Percentiles rank a stretch among this genome's conserved stretches.
Evolutionary conservation across 2,797 vertebrate genomes (phyloP).

Genomic region (Pangasius sanitwongsei): DNA sequence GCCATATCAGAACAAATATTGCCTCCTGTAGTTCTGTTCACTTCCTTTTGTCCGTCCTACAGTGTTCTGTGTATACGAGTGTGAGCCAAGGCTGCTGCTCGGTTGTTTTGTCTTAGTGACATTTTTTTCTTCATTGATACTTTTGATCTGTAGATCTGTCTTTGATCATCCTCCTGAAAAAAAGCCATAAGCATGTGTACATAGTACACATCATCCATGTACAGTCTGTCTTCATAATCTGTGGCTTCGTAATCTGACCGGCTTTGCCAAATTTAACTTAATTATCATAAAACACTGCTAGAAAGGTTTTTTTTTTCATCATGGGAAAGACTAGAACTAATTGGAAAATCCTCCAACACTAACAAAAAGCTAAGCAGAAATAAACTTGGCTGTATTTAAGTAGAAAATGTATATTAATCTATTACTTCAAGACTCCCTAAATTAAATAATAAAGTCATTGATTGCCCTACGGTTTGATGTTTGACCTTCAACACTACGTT

Average conservation of each 20-base stretch:
- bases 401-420: constrained; percentile 12
- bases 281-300: constrained; percentile 33
- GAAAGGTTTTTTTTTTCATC: constrained; percentile 13
- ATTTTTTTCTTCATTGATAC: constrained; percentile 22
- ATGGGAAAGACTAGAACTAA: constrained; percentile 15
- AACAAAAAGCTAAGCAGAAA: constrained; percentile 36
- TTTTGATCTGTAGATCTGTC: constrained; percentile 22
- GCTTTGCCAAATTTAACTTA: constrained; percentile 16
- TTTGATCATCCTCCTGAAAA: constrained; percentile 31
- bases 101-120: constrained; percentile 28
- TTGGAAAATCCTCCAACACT: constrained; percentile 31
- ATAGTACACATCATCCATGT: constrained; percentile 29
- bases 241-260: constrained; percentile 40
- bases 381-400: constrained; percentile 6
- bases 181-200: constrained; percentile 54
- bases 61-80: constrained; percentile 46
- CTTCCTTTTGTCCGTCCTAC: constrained; percentile 49
- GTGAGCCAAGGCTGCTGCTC: constrained; percentile 39
- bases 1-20: constrained; percentile 76
- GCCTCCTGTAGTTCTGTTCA: constrained; percentile 31
- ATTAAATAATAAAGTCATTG: constrained; percentile 8
- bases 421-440: background rate
- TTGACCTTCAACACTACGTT: constrained; percentile 40
- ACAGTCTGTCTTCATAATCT: constrained; percentile 24
- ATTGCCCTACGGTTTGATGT: constrained; percentile 17